Evolutionary conservation across 2,888 invertebrate species (phyloP).

Genomic region (Zygogramma bicolorata): DNA sequence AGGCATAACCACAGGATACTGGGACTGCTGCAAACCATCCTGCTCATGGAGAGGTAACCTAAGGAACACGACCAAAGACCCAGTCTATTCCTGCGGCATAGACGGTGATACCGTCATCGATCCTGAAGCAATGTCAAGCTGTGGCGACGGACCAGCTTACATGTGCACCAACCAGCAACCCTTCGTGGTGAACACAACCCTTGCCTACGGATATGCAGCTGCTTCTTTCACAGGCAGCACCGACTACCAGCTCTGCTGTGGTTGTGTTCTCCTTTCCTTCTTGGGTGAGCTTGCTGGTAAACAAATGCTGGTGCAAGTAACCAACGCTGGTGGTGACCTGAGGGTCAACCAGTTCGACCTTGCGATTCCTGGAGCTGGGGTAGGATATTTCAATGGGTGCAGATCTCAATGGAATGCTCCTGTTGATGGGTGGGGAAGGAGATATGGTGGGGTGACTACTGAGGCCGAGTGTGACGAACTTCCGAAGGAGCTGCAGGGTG

Average conservation of each 20-base stretch:
- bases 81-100: not conserved
- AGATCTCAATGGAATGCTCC: conserved; percentile 44
- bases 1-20: conserved; percentile 33
- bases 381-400: conserved; percentile 46
- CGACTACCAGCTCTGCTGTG: conserved; percentile 21
- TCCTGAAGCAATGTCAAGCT: conserved; percentile 14
- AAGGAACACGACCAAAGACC: not conserved
- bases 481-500: conserved; percentile 41
- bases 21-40: conserved; percentile 39
- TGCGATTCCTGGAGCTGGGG: conserved; percentile 40
- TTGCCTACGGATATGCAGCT: conserved; percentile 47
- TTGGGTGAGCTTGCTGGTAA: not conserved
- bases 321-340: conserved; percentile 28
- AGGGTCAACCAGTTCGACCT: conserved; percentile 33
- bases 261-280: conserved; percentile 28
- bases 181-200: conserved; percentile 40
- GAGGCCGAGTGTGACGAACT: conserved; percentile 40
- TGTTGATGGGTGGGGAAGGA: conserved; percentile 46
- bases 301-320: conserved; percentile 16
- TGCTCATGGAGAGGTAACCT: conserved; percentile 31
- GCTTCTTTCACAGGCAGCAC: conserved; percentile 26
- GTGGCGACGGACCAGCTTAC: conserved; percentile 36
- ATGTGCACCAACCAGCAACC: conserved; percentile 47
- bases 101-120: conserved; percentile 5
- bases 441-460: conserved; percentile 45